These are phyloP conservation scores for Psilopsiagon aurifrons DNA, from an alignment of 2,113 vertebrate genomes.

Conservation along the genomic window DNA sequence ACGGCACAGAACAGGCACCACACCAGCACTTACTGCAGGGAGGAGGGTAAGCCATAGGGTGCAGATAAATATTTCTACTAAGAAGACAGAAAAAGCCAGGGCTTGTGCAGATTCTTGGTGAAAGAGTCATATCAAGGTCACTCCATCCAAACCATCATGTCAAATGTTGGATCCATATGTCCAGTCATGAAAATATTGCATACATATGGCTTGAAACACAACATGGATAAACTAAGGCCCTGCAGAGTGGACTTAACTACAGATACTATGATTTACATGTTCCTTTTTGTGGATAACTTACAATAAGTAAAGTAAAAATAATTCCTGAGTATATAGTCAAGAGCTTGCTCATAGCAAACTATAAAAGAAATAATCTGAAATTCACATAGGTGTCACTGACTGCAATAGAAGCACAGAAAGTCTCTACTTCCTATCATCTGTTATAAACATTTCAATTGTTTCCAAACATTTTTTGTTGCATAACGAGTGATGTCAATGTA, in stretches of 20 bases:
- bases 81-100: not conserved
- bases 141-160: not conserved
- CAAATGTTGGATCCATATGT: not conserved
- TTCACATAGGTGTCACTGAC: not conserved
- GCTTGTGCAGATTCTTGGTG: not conserved
- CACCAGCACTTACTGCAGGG: rapidly evolving
- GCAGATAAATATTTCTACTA: not conserved
- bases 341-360: not conserved
- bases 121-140: not conserved
- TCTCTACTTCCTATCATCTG: not conserved
- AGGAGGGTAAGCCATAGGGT: not conserved
- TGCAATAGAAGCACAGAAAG: not conserved
- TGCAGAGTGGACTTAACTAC: not conserved
- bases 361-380: not conserved
- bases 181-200: not conserved
- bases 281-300: not conserved
- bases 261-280: not conserved
- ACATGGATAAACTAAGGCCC: not conserved
- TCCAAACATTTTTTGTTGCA: conserved; percentile 28
- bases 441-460: conserved; percentile 36
- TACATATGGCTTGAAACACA: not conserved
- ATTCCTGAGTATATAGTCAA: not conserved
- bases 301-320: not conserved
- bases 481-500: not conserved
- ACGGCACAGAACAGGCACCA: not conserved